Conservation (phyloP, 2,888 invertebrate genomes). For the Tiphia femorata region DNA sequence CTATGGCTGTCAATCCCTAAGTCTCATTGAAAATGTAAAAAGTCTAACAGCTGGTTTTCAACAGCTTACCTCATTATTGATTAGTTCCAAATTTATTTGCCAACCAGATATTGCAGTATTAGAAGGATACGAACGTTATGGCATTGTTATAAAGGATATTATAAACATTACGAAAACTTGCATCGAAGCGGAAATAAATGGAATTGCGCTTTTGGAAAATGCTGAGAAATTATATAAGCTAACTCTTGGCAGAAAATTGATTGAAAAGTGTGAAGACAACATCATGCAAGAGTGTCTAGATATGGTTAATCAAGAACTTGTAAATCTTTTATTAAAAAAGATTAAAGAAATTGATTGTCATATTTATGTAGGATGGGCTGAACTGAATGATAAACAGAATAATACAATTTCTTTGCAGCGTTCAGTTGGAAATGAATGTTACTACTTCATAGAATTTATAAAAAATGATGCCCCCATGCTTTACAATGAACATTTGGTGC, state of each 20-base stretch:
- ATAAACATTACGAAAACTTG: conserved; percentile 43
- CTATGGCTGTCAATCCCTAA: conserved; percentile 40
- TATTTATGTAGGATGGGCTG: conserved; percentile 59
- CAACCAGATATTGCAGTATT: conserved; percentile 21
- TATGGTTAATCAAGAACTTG: conserved; percentile 43
- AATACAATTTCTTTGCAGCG: conserved; percentile 52
- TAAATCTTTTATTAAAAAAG: conserved; percentile 47
- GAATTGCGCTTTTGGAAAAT: conserved; percentile 1
- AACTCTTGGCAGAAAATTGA: conserved; percentile 48
- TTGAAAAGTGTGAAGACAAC: conserved; percentile 31
- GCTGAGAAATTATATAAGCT: conserved; percentile 49
- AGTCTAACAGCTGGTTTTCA: conserved; percentile 43
- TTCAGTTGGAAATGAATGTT: conserved; percentile 55
- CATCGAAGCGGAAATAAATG: conserved; percentile 23
- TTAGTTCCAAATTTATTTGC: conserved; percentile 36
- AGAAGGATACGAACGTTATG: conserved; percentile 41
- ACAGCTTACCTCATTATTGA: conserved; percentile 49
- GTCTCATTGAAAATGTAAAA: conserved; percentile 34
- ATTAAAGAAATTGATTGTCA: conserved; percentile 55
- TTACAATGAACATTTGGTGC: conserved; percentile 42
- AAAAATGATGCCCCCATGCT: conserved; percentile 34
- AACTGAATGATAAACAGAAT: conserved; percentile 51
- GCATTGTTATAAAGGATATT: conserved; percentile 50
- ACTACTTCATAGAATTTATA: conserved; percentile 47
- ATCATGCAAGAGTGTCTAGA: conserved; percentile 25